Evolutionary conservation across 2,797 vertebrate species (phyloP), one percentile per base, ranked within the genome.

Genomic region (Amphiprion clarkii): DNA sequence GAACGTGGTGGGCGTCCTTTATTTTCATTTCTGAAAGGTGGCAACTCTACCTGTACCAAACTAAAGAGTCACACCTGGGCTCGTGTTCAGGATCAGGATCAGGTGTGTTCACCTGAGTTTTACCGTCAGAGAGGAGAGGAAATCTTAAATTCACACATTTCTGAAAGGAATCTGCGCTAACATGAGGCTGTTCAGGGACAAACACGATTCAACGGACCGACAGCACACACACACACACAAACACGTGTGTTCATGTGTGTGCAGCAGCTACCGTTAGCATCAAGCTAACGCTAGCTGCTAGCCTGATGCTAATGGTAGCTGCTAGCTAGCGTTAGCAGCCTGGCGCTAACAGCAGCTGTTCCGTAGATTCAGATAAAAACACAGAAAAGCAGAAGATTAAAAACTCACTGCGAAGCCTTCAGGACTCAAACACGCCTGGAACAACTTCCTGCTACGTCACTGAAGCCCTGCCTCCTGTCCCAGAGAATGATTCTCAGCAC

Each of bases 401-500:
- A n/a, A 33, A 51, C 84, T 87, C 64, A 85, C 84, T 31, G 23
- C 51, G 6, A 40, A 14, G 31, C 65, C 29, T 40, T 19, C 49
- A 13, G 1, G 6, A 52, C 51, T 6, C 6, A 46, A 16, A 36
- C 76, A 52, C 82, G 25, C 81, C 82, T 78, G 76, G 44, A 0
- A 62, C 11, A 51, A 1, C 55, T 93, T 93, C 90, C 91, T 48
- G 51, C 0, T 76, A 48, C 83, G 85, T 88, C 81, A 85, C 58
- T 0, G 16, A 67, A 44, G 68, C 71, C 56, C 70, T 84, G 81
- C 87, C 91, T 21, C 52, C 27, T 27, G 27, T 27, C 52, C 64
- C 1, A 13, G 12, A 31, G 10, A 72, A 66, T 62, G 58, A 9
- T 9, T 10, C 0, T 10, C 6, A 11, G 64, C 3, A 21, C 87